Conservation (phyloP, 35 echinoderm and acorn worm species). For the Ophiothrix spiculata region DNA sequence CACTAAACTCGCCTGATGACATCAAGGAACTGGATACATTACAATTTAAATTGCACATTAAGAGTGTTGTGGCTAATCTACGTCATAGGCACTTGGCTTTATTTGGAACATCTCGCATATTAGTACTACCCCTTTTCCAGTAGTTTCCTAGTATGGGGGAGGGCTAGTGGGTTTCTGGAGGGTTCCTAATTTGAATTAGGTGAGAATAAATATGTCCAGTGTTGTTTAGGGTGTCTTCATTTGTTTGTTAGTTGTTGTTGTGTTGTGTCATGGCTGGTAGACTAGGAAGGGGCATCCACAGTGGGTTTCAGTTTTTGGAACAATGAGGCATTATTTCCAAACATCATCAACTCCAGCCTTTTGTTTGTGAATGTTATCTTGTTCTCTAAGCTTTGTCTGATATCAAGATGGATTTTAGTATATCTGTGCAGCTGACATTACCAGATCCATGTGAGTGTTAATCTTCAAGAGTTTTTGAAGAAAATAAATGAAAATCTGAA, state of each 20-base stretch:
- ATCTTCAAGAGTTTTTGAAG: no score
- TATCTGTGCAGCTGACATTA: constrained; percentile 14
- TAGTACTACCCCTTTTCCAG: not conserved
- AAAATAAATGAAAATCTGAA: no score
- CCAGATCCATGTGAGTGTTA: constrained; percentile 14
- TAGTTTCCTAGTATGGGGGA: not conserved
- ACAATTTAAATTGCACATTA: not conserved
- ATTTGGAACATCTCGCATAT: not conserved
- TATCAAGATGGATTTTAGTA: constrained; percentile 23
- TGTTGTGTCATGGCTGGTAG: not conserved
- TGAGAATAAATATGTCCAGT: not conserved
- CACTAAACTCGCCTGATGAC: not conserved
- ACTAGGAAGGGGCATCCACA: not conserved
- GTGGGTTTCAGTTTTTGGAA: no score
- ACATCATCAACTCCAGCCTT: no score
- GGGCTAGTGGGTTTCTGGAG: not conserved
- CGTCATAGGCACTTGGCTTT: not conserved
- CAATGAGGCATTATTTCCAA: no score
- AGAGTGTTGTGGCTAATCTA: not conserved
- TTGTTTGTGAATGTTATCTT: no score
- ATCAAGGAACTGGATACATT: not conserved
- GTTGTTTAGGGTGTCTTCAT: not conserved
- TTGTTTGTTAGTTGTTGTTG: not conserved
- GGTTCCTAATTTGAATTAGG: not conserved
- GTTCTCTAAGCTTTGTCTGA: no score